Evolutionary conservation across 92 coral and sea anemone genomes (phyloP), one percentile per base, ranked within the genome.

Genomic region (Paragorgia papillata): DNA sequence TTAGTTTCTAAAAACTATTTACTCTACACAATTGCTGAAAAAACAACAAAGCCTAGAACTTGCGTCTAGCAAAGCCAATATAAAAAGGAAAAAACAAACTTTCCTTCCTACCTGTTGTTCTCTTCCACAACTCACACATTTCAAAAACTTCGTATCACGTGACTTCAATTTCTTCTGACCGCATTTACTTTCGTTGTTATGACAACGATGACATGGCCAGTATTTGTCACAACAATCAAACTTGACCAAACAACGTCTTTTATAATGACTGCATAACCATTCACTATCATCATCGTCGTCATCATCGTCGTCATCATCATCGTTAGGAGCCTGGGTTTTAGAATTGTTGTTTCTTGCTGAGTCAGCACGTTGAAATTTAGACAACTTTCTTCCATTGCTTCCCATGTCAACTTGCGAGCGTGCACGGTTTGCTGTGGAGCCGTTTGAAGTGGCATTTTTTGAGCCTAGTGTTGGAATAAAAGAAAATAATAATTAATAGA

Each of bases 171-270:
- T 85, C 22, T 75, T 81, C 0, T 79, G 55, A 1, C 68, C 57
- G 46, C 97, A 92, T 12, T 71, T 51, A 1, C 87, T 75, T 9
- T 90, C 85, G 50, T 83, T 85, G 65, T 92, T 92, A 75, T 92
- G 97, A 80, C 97, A 92, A 12, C 96, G 90, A 71, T 92, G 96
- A 63, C 97, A 92, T 20, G 89, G 88, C 43, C 75, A 84, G 79
- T 82, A 92, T 31, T 62, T 54, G 8, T 77, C 67, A 68, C 97
- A 92, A 54, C 97, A 92, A 1, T 91, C 85, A 58, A 92, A 92
- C 19, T 65, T 62, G 9, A 90, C 85, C 33, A 82, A 60, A 54
- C 97, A 92, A 17, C 80, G 89, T 57, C 97, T 80, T 63, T 92
- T 90, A 50, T 88, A 92, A 48, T 92, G 97, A 13, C 66, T 69